Evolutionary conservation across 2,797 vertebrate genomes (phyloP).

Genomic region (Poecilia picta): DNA sequence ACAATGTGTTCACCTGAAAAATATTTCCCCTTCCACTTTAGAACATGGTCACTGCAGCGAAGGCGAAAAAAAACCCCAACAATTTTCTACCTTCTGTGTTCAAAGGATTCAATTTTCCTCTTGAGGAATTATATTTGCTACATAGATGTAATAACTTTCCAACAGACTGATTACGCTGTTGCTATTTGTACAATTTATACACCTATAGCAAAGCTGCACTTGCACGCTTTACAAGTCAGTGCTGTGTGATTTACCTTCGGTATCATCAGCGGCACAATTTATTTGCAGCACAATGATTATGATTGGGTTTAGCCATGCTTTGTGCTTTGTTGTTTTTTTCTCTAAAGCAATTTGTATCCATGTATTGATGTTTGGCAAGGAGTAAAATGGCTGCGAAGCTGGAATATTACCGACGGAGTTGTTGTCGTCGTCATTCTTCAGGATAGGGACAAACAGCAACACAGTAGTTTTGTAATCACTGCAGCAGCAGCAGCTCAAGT

Average conservation of each 20-base stretch:
- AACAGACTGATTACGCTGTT: constrained; percentile 36
- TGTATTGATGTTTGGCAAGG: constrained; percentile 6
- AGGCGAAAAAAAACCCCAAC: constrained; percentile 11
- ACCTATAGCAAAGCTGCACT: neutral
- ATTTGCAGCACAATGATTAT: constrained; percentile 30
- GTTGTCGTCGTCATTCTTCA: constrained; percentile 56
- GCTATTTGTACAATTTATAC: constrained; percentile 36
- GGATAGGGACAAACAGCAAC: constrained; percentile 36
- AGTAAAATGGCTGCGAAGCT: constrained; percentile 17
- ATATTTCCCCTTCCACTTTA: constrained; percentile 19
- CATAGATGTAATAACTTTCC: constrained; percentile 51
- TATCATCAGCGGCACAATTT: neutral
- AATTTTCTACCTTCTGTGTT: constrained; percentile 56
- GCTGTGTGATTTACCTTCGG: constrained; percentile 19
- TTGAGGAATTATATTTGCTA: constrained; percentile 59
- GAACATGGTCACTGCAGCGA: constrained; percentile 26
- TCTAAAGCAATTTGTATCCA: constrained; percentile 11
- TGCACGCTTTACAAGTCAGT: neutral
- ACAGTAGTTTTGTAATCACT: constrained; percentile 51
- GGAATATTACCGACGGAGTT: constrained; percentile 17
- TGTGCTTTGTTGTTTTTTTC: constrained; percentile 13
- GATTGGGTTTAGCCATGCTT: neutral
- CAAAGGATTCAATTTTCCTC: constrained; percentile 60
- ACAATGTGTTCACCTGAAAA: constrained; percentile 20
- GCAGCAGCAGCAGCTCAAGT: constrained; percentile 6